A percentile compares a stretch with the other conserved stretches of the same genome.
These are phyloP conservation scores for Oreortyx pictus DNA, from an alignment of 2,797 vertebrate genomes.

Conservation along the genomic window DNA sequence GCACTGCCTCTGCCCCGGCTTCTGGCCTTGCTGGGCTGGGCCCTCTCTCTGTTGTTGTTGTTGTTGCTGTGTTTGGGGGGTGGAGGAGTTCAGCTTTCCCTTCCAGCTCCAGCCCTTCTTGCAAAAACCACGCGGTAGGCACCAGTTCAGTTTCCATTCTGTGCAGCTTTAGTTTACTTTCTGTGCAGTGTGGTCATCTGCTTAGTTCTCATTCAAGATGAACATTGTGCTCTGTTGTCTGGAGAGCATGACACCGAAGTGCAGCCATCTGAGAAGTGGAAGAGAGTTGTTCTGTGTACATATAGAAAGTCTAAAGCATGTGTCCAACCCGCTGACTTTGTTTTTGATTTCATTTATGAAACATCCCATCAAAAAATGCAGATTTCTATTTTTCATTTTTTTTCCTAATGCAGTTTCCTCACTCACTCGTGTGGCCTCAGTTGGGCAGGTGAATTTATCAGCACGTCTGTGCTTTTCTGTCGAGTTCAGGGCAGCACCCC, in stretches of 20 bases:
- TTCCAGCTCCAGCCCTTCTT: not conserved
- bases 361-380: slow-evolving; percentile 23
- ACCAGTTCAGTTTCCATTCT: not conserved
- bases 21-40: not conserved
- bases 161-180: slow-evolving; percentile 10
- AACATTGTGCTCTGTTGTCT: not conserved
- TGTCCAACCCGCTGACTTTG: not conserved
- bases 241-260: not conserved
- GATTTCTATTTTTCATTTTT: not conserved
- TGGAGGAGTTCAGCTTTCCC: not conserved
- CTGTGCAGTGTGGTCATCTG: not conserved
- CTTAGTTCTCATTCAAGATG: slow-evolving; percentile 3
- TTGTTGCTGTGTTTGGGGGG: not conserved
- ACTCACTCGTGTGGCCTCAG: not conserved
- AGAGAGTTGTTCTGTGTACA: not conserved
- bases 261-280: not conserved
- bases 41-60: not conserved
- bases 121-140: slow-evolving; percentile 23
- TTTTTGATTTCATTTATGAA: slow-evolving; percentile 24
- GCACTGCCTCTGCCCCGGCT: slow-evolving; percentile 22
- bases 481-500: not conserved
- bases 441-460: not conserved
- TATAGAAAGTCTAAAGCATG: not conserved
- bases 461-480: not conserved
- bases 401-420: not conserved